Base-by-base conservation (phyloP, 2,113 vertebrate genomes). In the Ovibos moschatus region DNA sequence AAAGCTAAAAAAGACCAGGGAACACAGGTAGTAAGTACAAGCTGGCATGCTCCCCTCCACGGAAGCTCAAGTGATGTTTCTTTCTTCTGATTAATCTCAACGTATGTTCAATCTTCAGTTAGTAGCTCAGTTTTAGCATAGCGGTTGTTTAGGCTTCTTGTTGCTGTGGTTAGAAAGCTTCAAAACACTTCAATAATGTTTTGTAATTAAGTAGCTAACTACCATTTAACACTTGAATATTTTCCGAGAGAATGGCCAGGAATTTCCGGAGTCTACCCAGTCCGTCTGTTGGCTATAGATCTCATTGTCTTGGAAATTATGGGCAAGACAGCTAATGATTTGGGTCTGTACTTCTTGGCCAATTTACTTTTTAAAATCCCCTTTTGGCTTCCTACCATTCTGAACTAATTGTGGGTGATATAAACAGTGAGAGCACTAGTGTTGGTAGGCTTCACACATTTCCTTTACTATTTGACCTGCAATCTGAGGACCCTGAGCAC, bases 21-120 rank as follows among this genome's bases (percentile, higher is more conserved):
- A 16, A 36, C 0, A 0, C 19, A 27, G 30, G n/a, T 47, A 21
- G 14, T 6, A 25, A 53, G 51, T 36, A n/a, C 17, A 76, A 40
- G 28, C n/a, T 40, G 36, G 7, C 25, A 40, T 30, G 15, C 0
- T 7, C 27, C 58, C 25, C 9, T 50, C 58, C 50, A 25, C 51
- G 5, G 85, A 89, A 30, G 27, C 53, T 82, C 30, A 47, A 79
- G 51, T 28, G 79, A 40, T 23, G 6, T 47, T n/a, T 55, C 71
- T 79, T 62, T 53, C 33, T 33, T 83, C 51, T 82, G 71, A 45
- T 57, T 50, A 60, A 30, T 62, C 27, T 57, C n/a, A 53, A 23
- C 1, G 15, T 47, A 16, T n/a, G 16, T 47, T 71, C 21, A 50
- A 30, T 79, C 27, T 93, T 50, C 40, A 36, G 62, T 79, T 67